phyloP scores from a whole-genome alignment of 2,113 vertebrate species.

The Colistium nudipinnis region DNA sequence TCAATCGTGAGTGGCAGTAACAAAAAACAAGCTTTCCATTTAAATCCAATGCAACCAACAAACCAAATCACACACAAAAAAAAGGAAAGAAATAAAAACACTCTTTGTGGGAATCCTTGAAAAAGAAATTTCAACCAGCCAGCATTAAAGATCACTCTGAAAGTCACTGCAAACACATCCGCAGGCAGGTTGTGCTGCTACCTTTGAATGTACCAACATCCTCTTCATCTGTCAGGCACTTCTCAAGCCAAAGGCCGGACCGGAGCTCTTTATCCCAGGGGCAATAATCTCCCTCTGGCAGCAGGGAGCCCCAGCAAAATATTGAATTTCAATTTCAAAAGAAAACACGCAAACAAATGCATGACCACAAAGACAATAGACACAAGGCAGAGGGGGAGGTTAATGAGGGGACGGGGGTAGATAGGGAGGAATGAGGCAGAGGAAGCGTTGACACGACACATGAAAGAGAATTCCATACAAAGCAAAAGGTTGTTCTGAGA shows the following conservation, averaged over 20 bases:
- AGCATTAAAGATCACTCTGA: slow-evolving; percentile 38
- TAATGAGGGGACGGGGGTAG: slow-evolving; percentile 23
- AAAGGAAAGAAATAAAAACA: slow-evolving; percentile 19
- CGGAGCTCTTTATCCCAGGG: slow-evolving; percentile 93
- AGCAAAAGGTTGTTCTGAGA: not conserved
- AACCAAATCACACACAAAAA: slow-evolving; percentile 10
- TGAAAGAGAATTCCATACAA: slow-evolving; percentile 8
- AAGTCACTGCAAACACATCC: slow-evolving; percentile 69
- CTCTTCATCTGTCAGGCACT: slow-evolving; percentile 87
- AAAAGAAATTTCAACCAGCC: slow-evolving; percentile 55
- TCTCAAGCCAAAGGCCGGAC: slow-evolving; percentile 91
- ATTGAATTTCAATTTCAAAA: too few relatives aligned
- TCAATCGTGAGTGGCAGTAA: slow-evolving; percentile 2
- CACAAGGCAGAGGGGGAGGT: not conserved
- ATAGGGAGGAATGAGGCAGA: slow-evolving; percentile 26
- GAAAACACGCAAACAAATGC: slow-evolving; percentile 30
- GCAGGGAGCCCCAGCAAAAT: slow-evolving; percentile 79
- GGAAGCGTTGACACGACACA: slow-evolving; percentile 29
- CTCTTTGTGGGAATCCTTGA: slow-evolving; percentile 5
- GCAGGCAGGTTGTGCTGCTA: slow-evolving; percentile 84
- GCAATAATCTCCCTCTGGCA: slow-evolving; percentile 94
- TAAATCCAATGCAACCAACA: slow-evolving; percentile 33
- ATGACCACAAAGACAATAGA: slow-evolving; percentile 34
- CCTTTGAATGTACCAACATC: slow-evolving; percentile 92
- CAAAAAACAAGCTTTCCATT: slow-evolving; percentile 14